Evolutionary conservation across 2,888 invertebrate species (phyloP).

Genomic region (Epinotia ramella): DNA sequence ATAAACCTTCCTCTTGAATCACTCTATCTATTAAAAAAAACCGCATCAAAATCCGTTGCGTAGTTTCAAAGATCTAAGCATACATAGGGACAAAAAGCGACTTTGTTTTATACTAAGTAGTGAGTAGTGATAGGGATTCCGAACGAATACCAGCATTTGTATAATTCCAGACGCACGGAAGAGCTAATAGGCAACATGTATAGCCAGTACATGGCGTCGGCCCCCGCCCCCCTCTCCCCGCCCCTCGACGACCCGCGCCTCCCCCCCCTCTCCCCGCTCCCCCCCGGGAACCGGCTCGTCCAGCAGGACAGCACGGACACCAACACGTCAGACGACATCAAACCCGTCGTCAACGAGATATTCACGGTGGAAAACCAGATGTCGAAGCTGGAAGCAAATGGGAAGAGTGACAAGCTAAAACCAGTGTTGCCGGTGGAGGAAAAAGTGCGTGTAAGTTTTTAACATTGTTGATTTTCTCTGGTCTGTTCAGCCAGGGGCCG

Average conservation of each 20-base stretch:
- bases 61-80: no score
- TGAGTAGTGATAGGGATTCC: no score
- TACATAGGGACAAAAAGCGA: no score
- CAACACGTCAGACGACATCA: conserved; percentile 75
- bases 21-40: no score
- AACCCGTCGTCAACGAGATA: conserved; percentile 68
- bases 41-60: no score
- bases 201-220: conserved; percentile 80
- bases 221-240: conserved; percentile 71
- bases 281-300: conserved; percentile 61
- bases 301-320: conserved; percentile 77
- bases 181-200: conserved; percentile 86
- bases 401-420: conserved; percentile 44
- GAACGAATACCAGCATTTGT: not conserved
- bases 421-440: conserved; percentile 58
- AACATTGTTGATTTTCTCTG: no score
- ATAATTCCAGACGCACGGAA: conserved; percentile 82
- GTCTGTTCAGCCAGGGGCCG: no score
- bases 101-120: no score
- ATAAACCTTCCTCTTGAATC: no score
- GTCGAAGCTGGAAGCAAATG: conserved; percentile 61
- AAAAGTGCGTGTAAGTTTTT: not conserved
- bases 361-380: conserved; percentile 76
- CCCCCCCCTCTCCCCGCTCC: conserved; percentile 54
- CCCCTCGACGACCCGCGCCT: conserved; percentile 64